Conservation (phyloP, 2,888 invertebrate species). For the Anticlea derivata region DNA sequence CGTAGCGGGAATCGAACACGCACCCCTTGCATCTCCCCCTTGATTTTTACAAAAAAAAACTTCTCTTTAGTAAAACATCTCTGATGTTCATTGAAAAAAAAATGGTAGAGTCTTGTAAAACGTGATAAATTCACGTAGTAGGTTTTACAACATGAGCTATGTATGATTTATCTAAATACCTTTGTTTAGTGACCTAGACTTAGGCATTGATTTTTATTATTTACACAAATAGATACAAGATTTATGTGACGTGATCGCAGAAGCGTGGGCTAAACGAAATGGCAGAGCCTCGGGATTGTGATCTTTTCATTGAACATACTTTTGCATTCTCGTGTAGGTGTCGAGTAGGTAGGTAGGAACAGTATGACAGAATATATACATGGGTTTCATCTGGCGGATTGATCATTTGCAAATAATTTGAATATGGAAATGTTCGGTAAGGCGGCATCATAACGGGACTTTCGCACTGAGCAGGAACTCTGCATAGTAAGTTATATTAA, state of each 20-base stretch:
- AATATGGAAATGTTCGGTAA: slow-evolving; percentile 26
- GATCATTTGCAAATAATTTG: slow-evolving; percentile 32
- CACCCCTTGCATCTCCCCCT: too few relatives aligned
- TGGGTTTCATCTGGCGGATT: slow-evolving; percentile 24
- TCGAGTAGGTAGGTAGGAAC: slow-evolving; percentile 18
- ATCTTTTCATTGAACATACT: slow-evolving; percentile 69
- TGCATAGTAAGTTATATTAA: background rate
- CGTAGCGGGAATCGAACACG: too few relatives aligned
- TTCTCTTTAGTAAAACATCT: too few relatives aligned
- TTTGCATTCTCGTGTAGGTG: slow-evolving; percentile 56
- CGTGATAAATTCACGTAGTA: too few relatives aligned
- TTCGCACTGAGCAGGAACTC: slow-evolving; percentile 3
- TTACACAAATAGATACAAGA: slow-evolving; percentile 16
- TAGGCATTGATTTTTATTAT: slow-evolving; percentile 8
- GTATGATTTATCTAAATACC: too few relatives aligned
- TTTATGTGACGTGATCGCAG: slow-evolving; percentile 57
- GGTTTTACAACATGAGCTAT: too few relatives aligned
- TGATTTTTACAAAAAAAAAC: too few relatives aligned
- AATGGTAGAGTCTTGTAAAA: too few relatives aligned
- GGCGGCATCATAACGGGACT: slow-evolving; percentile 25
- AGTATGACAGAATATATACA: too few relatives aligned
- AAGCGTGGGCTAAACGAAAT: slow-evolving; percentile 75
- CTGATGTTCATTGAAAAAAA: too few relatives aligned
- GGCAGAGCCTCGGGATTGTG: slow-evolving; percentile 58
- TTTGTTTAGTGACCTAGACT: slow-evolving; percentile 1